Percentiles rank a stretch among this genome's conserved stretches.
These are phyloP conservation scores for Halcyon badia DNA, from an alignment of 2,797 vertebrate genomes.

Conservation along the genomic window DNA sequence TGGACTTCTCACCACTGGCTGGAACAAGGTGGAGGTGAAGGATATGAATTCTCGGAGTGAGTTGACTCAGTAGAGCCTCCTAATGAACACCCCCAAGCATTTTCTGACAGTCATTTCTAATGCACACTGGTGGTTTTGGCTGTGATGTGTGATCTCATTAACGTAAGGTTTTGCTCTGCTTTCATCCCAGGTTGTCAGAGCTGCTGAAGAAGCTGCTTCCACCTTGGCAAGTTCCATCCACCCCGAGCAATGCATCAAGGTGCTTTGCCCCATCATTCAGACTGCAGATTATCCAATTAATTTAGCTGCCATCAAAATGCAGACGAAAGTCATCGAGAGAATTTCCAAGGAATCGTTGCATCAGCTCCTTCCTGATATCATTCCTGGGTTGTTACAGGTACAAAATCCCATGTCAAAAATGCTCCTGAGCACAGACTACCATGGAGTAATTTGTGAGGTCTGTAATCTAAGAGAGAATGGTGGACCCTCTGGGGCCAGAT, in stretches of 20 bases:
- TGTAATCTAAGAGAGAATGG: background rate
- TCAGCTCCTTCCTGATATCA: conserved; percentile 93
- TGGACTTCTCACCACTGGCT: background rate
- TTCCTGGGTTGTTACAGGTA: conserved; percentile 96
- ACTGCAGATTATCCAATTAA: conserved; percentile 98
- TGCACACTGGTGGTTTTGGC: background rate
- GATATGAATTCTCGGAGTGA: background rate
- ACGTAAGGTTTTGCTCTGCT: background rate
- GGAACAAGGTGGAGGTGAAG: background rate
- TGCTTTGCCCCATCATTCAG: conserved; percentile 97
- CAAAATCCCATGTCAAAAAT: background rate
- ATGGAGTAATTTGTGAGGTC: background rate
- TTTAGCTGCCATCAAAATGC: conserved; percentile 98
- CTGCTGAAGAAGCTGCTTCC: conserved; percentile 94
- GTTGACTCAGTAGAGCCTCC: rapidly evolving
- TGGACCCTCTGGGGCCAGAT: background rate
- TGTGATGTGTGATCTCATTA: background rate
- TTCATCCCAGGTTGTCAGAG: conserved; percentile 90
- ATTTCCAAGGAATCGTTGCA: conserved; percentile 92
- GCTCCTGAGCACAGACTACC: background rate
- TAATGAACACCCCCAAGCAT: background rate
- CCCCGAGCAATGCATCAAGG: conserved; percentile 98
- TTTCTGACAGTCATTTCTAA: conserved; percentile 2
- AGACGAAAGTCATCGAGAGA: conserved; percentile 96
- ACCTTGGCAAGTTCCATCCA: conserved; percentile 95